Evolutionary conservation across 2,113 vertebrate genomes (phyloP).

Genomic region (Puma concolor): DNA sequence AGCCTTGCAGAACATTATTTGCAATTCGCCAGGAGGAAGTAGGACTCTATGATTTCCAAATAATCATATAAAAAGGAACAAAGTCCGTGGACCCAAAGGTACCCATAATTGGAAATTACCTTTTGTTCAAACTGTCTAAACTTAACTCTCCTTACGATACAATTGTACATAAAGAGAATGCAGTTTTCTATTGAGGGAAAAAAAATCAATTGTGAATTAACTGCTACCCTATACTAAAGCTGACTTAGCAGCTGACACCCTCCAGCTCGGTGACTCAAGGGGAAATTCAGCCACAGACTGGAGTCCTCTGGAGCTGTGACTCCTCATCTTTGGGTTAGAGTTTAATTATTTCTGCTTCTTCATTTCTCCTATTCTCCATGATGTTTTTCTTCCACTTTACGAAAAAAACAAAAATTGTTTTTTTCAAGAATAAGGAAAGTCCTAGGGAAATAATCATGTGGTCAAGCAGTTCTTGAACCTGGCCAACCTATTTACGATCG

Average conservation of each 20-base stretch:
- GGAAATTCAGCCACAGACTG: slow-evolving; percentile 43
- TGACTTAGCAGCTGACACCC: slow-evolving; percentile 60
- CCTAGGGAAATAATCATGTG: neutral
- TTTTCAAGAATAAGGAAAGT: neutral
- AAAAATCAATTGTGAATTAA: slow-evolving; percentile 83
- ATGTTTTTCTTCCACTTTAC: neutral
- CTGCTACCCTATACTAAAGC: slow-evolving; percentile 52
- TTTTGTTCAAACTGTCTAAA: slow-evolving; percentile 71
- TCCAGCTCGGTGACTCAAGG: neutral
- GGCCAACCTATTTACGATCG: neutral
- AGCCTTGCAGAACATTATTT: slow-evolving; percentile 77
- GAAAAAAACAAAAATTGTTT: neutral
- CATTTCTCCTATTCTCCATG: fast-evolving
- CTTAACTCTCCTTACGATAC: slow-evolving; percentile 64
- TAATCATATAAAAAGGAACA: slow-evolving; percentile 77
- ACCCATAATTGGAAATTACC: slow-evolving; percentile 78
- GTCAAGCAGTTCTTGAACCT: neutral
- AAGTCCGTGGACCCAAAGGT: slow-evolving; percentile 70
- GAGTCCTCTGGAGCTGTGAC: neutral
- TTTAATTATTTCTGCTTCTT: fast-evolving
- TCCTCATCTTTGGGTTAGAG: neutral
- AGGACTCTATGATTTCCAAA: slow-evolving; percentile 81
- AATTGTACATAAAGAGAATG: slow-evolving; percentile 72
- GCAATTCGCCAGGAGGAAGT: slow-evolving; percentile 67
- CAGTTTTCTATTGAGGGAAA: slow-evolving; percentile 53